Conservation (phyloP, 1,140 invertebrate species). For the Lordiphosa mommai region DNA sequence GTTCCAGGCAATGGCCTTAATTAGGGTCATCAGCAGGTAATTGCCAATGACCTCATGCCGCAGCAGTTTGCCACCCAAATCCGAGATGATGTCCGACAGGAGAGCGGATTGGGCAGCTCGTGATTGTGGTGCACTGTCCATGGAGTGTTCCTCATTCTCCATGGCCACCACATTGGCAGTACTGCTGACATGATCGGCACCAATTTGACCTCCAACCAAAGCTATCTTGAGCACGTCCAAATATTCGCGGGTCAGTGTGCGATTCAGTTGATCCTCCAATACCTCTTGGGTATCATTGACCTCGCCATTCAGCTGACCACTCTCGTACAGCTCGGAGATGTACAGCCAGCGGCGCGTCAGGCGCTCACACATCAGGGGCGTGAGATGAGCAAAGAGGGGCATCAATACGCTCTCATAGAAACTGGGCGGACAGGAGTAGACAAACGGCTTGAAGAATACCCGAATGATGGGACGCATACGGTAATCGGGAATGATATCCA, state of each 20-base stretch:
- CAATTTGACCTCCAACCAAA: constrained; percentile 80
- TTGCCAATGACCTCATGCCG: constrained; percentile 84
- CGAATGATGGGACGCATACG: constrained; percentile 90
- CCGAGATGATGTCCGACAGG: constrained; percentile 85
- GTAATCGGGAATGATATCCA: constrained; percentile 91
- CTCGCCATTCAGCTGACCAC: constrained; percentile 88
- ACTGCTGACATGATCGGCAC: constrained; percentile 48
- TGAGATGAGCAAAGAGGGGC: constrained; percentile 87
- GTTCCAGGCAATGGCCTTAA: constrained; percentile 90
- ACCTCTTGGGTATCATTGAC: constrained; percentile 92
- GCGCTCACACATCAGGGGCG: constrained; percentile 89
- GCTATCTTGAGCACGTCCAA: constrained; percentile 89
- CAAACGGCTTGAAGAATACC: constrained; percentile 91
- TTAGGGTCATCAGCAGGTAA: constrained; percentile 83
- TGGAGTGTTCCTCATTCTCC: constrained; percentile 85
- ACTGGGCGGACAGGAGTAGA: constrained; percentile 90
- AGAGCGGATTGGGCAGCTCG: constrained; percentile 81
- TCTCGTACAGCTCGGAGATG: constrained; percentile 87
- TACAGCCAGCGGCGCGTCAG: constrained; percentile 90
- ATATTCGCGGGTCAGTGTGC: constrained; percentile 92
- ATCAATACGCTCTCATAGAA: constrained; percentile 88
- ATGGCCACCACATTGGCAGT: constrained; percentile 82
- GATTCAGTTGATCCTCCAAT: constrained; percentile 92
- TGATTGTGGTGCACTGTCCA: constrained; percentile 82
- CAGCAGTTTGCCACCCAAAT: constrained; percentile 86